Base-by-base conservation (phyloP, 2,113 vertebrate genomes). In the Dermatemys mawii region DNA sequence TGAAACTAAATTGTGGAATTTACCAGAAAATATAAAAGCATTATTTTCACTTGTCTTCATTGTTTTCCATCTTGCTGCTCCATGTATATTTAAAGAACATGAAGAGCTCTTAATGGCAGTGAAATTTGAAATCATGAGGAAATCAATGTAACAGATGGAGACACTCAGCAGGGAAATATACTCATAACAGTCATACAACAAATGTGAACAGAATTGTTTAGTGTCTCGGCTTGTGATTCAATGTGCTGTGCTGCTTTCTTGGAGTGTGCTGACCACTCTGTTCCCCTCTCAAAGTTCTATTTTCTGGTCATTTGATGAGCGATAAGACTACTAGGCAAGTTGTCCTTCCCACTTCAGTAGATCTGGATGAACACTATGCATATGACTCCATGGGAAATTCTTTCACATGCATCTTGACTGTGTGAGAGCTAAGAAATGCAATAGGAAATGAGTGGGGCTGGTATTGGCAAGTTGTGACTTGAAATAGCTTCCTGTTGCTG, bases 81-180 rank as follows among this genome's bases (percentile, higher is more conserved):
- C 0, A 0, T 2, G 32, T n/a, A 1, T 4, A 19, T 54, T 3
- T 78, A 53, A n/a, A 44, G 70, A 6, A 3, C 1, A 2, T 3
- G 19, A 10, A 2, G 38, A 27, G 48, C 6, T 5, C 14, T 55
- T 46, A 32, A 57, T 2, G 17, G n/a, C 21, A 9, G n/a, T 51
- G 86, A 48, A 80, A 8, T 10, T 10, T 48, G 88, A 83, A 44
- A 4, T 29, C 35, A 67, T 60, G 54, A 14, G 32, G 26, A 13
- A 26, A 14, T 11, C 41, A 90, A 29, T 10, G 63, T 70, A 70
- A 38, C 35, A 38, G n/a, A 22, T 22, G n/a, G 63, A 38, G n/a
- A 38, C 35, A n/a, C 19, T 70, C n/a, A 70, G 8, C 35, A 22
- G 19, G 63, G 19, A 70, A 70, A n/a, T n/a, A n/a, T n/a, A n/a